These are phyloP conservation scores for Harpagoxenus sublaevis DNA, from an alignment of 2,888 invertebrate genomes.

Conservation along the genomic window DNA sequence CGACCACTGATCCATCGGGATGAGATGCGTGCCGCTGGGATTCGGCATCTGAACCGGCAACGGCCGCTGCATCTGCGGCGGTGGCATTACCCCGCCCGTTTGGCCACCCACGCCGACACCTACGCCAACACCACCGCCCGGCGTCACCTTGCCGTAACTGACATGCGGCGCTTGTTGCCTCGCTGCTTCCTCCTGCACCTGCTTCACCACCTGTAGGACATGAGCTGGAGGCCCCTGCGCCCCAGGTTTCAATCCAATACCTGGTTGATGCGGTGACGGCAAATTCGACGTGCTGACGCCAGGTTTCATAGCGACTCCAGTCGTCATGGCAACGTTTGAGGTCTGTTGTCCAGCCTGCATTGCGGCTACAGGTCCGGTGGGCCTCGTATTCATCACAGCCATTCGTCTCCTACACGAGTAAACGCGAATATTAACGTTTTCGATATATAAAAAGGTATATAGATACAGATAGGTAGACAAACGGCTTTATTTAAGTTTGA, in stretches of 20 bases:
- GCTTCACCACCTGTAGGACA: slow-evolving; percentile 94
- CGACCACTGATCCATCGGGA: slow-evolving; percentile 87
- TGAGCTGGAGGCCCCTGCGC: slow-evolving; percentile 92
- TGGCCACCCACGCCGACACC: slow-evolving; percentile 87
- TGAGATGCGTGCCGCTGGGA: slow-evolving; percentile 85
- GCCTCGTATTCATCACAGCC: slow-evolving; percentile 93
- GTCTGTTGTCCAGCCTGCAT: slow-evolving; percentile 83
- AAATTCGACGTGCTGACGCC: slow-evolving; percentile 85
- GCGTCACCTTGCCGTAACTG: slow-evolving; percentile 92
- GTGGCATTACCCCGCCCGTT: slow-evolving; percentile 87
- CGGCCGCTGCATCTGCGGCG: slow-evolving; percentile 88
- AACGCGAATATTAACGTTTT: neutral
- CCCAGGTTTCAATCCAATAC: slow-evolving; percentile 90
- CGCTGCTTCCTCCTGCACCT: slow-evolving; percentile 97
- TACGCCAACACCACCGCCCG: slow-evolving; percentile 84
- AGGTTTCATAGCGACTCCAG: slow-evolving; percentile 88
- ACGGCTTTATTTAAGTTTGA: neutral
- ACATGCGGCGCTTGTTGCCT: slow-evolving; percentile 94
- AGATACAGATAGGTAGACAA: slow-evolving; percentile 77
- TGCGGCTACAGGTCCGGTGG: slow-evolving; percentile 86
- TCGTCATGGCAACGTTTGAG: slow-evolving; percentile 87
- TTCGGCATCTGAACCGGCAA: slow-evolving; percentile 87
- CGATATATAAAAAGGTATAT: slow-evolving; percentile 2
- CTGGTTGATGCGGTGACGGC: slow-evolving; percentile 87
- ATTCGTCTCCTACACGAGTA: slow-evolving; percentile 89